Percentiles rank a stretch among this genome's conserved stretches.
Conservation (phyloP, 2,888 invertebrate genomes). For the Mesorhabditis belari region DNA sequence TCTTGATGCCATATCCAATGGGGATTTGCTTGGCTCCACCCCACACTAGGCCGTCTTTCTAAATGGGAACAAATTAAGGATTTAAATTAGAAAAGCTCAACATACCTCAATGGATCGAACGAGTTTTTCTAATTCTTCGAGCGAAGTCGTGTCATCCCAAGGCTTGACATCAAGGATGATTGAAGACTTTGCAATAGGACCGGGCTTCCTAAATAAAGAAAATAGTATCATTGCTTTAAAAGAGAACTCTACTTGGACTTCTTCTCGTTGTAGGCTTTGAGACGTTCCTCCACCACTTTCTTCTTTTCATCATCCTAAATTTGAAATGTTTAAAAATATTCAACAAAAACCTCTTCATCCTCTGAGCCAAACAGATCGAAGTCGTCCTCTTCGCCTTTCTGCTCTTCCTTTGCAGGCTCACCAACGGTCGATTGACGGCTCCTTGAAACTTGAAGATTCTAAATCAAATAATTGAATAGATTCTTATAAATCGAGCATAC, state of each 20-base stretch:
- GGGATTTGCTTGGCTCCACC: slow-evolving; percentile 66
- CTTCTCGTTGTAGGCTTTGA: slow-evolving; percentile 85
- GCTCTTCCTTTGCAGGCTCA: too few species aligned
- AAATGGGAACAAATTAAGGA: too few species aligned
- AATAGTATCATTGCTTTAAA: too few species aligned
- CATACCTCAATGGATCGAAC: slow-evolving; percentile 72
- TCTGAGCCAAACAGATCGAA: slow-evolving; percentile 51
- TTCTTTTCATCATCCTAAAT: slow-evolving; percentile 49
- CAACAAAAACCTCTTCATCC: slow-evolving; percentile 46
- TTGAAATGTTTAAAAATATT: too few species aligned
- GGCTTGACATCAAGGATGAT: slow-evolving; percentile 92
- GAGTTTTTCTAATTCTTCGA: slow-evolving; percentile 74
- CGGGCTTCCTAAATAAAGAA: too few species aligned
- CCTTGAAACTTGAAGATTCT: too few species aligned
- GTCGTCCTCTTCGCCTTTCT: slow-evolving; percentile 31
- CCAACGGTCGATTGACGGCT: too few species aligned
- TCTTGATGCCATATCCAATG: slow-evolving; percentile 44
- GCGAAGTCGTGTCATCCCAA: slow-evolving; percentile 92
- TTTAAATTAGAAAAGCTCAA: too few species aligned
- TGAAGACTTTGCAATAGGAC: slow-evolving; percentile 86
- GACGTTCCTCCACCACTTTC: slow-evolving; percentile 75
- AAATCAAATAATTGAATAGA: too few species aligned
- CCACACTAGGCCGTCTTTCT: slow-evolving; percentile 85
- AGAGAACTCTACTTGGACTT: slow-evolving; percentile 92
- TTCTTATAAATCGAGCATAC: neutral